A percentile compares a stretch with the other conserved stretches of the same genome.
These are phyloP conservation scores for Myzus persicae DNA, from an alignment of 1,140 invertebrate genomes.

Conservation along the genomic window DNA sequence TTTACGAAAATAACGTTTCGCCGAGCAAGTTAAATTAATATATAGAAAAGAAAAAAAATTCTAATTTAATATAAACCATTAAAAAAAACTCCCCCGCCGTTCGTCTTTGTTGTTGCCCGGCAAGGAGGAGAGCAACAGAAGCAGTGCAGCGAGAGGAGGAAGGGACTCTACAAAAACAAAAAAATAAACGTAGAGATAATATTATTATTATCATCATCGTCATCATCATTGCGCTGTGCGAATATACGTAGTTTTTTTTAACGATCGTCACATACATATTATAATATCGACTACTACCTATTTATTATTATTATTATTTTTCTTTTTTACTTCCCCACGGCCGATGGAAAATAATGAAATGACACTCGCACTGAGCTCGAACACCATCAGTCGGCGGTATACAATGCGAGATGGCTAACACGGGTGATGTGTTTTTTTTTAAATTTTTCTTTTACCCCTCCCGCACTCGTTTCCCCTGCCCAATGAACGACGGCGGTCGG, in stretches of 20 bases:
- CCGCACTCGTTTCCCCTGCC: neutral
- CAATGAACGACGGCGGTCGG: neutral
- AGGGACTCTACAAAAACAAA: neutral
- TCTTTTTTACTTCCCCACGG: neutral
- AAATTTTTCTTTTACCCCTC: neutral
- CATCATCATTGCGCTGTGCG: neutral
- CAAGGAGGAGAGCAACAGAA: neutral
- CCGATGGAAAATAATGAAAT: neutral
- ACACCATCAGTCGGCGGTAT: too few relatives aligned
- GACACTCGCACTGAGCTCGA: too few relatives aligned
- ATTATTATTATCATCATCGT: neutral
- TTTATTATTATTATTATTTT: neutral
- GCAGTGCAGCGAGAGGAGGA: neutral
- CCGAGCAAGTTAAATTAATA: neutral
- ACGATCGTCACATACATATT: neutral
- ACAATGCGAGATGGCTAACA: neutral
- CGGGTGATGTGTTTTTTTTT: neutral
- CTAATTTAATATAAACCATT: slow-evolving; percentile 21
- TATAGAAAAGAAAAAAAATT: neutral
- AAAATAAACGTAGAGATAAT: neutral
- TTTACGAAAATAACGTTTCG: slow-evolving; percentile 20
- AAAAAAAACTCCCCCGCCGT: neutral
- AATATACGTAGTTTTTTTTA: neutral
- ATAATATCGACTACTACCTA: too few relatives aligned
- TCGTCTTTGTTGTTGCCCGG: neutral